Percentiles rank a stretch among this genome's conserved stretches.
Conservation (phyloP, 53 echinoderm and acorn worm genomes). For the Glandiceps talaboti region DNA sequence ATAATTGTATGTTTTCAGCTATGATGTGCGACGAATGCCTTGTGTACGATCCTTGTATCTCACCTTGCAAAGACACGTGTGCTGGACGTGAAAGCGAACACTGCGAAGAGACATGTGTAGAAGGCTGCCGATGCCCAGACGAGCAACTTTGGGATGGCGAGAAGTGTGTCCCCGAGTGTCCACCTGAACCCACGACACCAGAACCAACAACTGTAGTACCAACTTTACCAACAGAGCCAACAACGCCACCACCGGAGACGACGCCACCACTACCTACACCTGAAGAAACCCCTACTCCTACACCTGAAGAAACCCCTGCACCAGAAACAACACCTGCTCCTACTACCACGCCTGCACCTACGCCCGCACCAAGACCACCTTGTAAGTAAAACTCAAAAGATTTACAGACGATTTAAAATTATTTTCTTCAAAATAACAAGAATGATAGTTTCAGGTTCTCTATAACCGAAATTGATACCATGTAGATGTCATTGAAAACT, state of each 20-base stretch:
- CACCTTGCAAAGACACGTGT: conserved; percentile 53
- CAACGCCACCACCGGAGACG: background rate
- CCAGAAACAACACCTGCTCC: background rate
- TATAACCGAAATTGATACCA: too few species aligned
- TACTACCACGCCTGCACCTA: background rate
- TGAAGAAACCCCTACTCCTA: background rate
- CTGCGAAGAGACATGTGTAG: conserved; percentile 84
- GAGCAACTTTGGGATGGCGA: conserved; percentile 45
- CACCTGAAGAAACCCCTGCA: background rate
- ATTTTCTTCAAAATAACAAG: too few species aligned
- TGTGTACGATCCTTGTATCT: conserved; percentile 71
- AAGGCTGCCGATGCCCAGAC: conserved; percentile 71
- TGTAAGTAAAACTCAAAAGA: conserved; percentile 1
- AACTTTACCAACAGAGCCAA: background rate
- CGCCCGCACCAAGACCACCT: conserved; percentile 1
- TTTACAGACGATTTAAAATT: too few species aligned
- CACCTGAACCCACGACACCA: conserved; percentile 4
- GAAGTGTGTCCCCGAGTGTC: conserved; percentile 55
- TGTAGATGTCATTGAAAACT: too few species aligned
- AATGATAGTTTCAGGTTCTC: too few species aligned
- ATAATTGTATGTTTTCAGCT: conserved; percentile 42
- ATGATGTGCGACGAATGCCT: conserved; percentile 79
- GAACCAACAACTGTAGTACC: conserved; percentile 2
- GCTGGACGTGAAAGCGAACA: conserved; percentile 21
- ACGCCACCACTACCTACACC: conserved; percentile 4